Base-by-base conservation (phyloP, 2,113 vertebrate species). In the Bathybates hornii region DNA sequence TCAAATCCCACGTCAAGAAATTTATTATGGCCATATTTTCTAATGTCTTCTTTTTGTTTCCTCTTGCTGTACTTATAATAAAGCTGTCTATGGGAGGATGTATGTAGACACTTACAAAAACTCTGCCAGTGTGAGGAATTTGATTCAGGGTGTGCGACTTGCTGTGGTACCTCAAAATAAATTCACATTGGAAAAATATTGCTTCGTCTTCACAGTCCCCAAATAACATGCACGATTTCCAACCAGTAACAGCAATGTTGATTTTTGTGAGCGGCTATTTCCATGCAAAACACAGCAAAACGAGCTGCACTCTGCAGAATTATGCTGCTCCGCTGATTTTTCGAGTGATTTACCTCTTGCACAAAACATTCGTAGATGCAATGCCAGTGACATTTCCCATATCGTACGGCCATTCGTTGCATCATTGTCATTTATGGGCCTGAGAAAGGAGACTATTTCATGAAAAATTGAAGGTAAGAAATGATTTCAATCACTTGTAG, bases 401-500 rank as follows among this genome's bases (percentile, higher is more conserved):
- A 91, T 73, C 48, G 81, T 61, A 38, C 1, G 1, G 80, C 50
- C 57, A 87, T 92, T 91, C 56, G 61, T 89, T 83, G 57, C 32
- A 84, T 76, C 38, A 66, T 82, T 92, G 88, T 89, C 89, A 82
- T 87, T 93, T 89, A 87, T 81, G 21, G 80, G 27, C 24, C 59
- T 13, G 34, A 73, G 86, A 92, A 94, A 85, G 79, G 57, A 32
- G 36, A 63, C 56, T 59, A 83, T 86, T 92, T 87, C 56, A 90
- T 91, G 80, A 92, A 92, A 89, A 89, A 87, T n/a, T 84, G 38
- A 94, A 85, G 17, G 66, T 81, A 87, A 61, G 86, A 81, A 92
- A 90, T 85, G 17, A 92, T 93, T 94, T 92, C 81, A 88, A 81
- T 92, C 90, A 89, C 81, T 91, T 91, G n/a, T 78, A 81, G 36